phyloP scores from a whole-genome alignment of 2,888 invertebrate species.

The Drosophila picticornis region DNA sequence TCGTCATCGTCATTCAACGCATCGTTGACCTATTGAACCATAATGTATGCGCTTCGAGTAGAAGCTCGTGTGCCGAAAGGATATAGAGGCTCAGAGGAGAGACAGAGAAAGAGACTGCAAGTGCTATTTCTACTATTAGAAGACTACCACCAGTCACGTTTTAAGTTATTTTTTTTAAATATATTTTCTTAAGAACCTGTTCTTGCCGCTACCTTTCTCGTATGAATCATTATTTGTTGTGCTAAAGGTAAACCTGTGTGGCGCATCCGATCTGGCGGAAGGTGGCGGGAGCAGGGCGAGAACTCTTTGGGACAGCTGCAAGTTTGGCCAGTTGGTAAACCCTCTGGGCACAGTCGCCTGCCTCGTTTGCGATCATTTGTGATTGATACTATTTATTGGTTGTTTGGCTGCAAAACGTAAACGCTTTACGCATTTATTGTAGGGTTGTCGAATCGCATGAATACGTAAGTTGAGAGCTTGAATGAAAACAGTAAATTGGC shows the following conservation, averaged over 20 bases:
- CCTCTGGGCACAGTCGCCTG: slow-evolving; percentile 72
- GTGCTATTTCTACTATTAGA: slow-evolving; percentile 23
- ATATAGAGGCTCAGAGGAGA: slow-evolving; percentile 34
- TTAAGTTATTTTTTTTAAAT: slow-evolving; percentile 7
- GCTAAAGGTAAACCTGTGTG: slow-evolving; percentile 35
- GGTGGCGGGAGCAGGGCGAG: slow-evolving; percentile 7
- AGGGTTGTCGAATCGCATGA: slow-evolving; percentile 58
- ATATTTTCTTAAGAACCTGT: slow-evolving; percentile 60
- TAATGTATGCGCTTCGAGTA: slow-evolving; percentile 55
- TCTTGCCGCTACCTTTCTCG: slow-evolving; percentile 77
- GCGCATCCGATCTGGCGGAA: slow-evolving; percentile 7
- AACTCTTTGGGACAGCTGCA: slow-evolving; percentile 67
- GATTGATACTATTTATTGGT: slow-evolving; percentile 78
- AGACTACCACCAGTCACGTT: slow-evolving; percentile 57
- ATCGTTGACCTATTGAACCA: slow-evolving; percentile 85
- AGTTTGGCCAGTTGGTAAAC: slow-evolving; percentile 65
- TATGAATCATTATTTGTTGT: slow-evolving; percentile 80
- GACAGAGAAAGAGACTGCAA: slow-evolving; percentile 27
- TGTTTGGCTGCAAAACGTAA: slow-evolving; percentile 52
- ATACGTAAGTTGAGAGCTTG: neutral
- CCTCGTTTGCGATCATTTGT: slow-evolving; percentile 76
- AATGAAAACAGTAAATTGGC: slow-evolving; percentile 1
- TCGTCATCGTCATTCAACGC: slow-evolving; percentile 77
- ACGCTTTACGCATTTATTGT: slow-evolving; percentile 58
- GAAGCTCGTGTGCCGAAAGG: slow-evolving; percentile 72